Evolutionary conservation across 2,113 vertebrate genomes (phyloP).

Genomic region (Phrynosoma blainvillii): DNA sequence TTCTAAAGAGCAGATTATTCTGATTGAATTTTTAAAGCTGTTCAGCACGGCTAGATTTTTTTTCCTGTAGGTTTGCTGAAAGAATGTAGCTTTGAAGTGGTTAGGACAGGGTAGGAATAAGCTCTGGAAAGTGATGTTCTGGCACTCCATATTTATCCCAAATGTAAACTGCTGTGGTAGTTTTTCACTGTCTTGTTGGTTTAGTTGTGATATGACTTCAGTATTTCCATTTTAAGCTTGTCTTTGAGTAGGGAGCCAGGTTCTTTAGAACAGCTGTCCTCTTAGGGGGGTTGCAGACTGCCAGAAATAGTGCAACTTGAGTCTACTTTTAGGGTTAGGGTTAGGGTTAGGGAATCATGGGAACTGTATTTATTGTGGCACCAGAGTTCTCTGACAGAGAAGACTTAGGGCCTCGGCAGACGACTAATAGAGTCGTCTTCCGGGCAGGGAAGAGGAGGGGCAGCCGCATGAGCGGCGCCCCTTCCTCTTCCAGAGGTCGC

Average conservation of each 20-base stretch:
- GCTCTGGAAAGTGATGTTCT: slow-evolving; percentile 52
- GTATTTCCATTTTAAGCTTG: slow-evolving; percentile 34
- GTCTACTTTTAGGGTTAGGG: too few relatives aligned
- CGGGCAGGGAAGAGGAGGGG: too few relatives aligned
- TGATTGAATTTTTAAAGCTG: slow-evolving; percentile 77
- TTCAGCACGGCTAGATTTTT: slow-evolving; percentile 63
- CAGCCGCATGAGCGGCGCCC: too few relatives aligned
- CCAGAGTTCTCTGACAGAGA: too few relatives aligned
- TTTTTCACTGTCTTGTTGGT: slow-evolving; percentile 28
- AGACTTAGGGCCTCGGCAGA: too few relatives aligned
- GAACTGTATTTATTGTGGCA: too few relatives aligned
- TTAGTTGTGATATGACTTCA: slow-evolving; percentile 62
- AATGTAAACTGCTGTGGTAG: slow-evolving; percentile 46
- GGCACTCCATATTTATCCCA: slow-evolving; percentile 53
- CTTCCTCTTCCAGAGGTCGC: too few relatives aligned
- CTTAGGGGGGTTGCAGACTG: too few relatives aligned
- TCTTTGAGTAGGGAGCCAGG: background rate
- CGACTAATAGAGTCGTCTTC: too few relatives aligned
- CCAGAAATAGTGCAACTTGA: too few relatives aligned
- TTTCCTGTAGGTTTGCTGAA: background rate
- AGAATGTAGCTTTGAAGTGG: slow-evolving; percentile 57
- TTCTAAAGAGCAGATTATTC: slow-evolving; percentile 76
- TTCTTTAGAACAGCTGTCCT: background rate
- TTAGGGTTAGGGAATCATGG: too few relatives aligned
- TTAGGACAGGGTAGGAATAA: slow-evolving; percentile 29